These are phyloP conservation scores for Schrankia costaestrigalis DNA, from an alignment of 2,888 invertebrate genomes.

Conservation along the genomic window DNA sequence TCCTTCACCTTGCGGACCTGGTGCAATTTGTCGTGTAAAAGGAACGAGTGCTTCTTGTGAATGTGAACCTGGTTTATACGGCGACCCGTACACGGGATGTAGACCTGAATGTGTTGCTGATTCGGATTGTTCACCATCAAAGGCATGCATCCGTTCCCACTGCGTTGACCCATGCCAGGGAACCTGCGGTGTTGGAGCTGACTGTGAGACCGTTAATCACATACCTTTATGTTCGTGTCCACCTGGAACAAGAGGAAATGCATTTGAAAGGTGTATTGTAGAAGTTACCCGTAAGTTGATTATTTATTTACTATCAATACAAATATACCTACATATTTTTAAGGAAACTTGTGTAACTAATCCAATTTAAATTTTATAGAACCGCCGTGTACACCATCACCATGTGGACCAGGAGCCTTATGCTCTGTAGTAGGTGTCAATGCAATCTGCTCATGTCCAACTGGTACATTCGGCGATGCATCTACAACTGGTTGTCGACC, in stretches of 20 bases:
- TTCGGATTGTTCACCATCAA: slow-evolving; percentile 91
- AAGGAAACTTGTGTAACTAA: not conserved
- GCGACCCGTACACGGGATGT: slow-evolving; percentile 88
- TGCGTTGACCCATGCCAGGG: slow-evolving; percentile 92
- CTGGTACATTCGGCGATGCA: slow-evolving; percentile 88
- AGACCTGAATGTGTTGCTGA: slow-evolving; percentile 93
- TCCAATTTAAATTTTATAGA: slow-evolving; percentile 45
- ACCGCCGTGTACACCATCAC: slow-evolving; percentile 85
- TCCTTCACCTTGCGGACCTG: slow-evolving; percentile 90
- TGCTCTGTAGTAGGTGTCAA: slow-evolving; percentile 79
- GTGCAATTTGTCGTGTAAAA: slow-evolving; percentile 88
- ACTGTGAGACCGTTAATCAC: slow-evolving; percentile 87
- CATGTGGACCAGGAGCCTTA: slow-evolving; percentile 89
- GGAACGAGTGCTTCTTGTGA: slow-evolving; percentile 86
- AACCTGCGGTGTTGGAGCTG: slow-evolving; percentile 91
- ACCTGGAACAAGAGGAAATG: slow-evolving; percentile 85
- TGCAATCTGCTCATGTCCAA: slow-evolving; percentile 88
- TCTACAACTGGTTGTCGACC: slow-evolving; percentile 89
- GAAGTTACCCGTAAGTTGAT: slow-evolving; percentile 54
- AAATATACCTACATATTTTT: not conserved
- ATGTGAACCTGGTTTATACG: slow-evolving; percentile 86
- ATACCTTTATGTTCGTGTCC: slow-evolving; percentile 86
- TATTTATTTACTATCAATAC: too few species aligned
- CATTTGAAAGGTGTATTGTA: slow-evolving; percentile 82
- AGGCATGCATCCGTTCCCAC: slow-evolving; percentile 90